A percentile compares a stretch with the other conserved stretches of the same genome.
These are phyloP conservation scores for Actinia equina DNA, from an alignment of 64 coral and sea anemone genomes.

Conservation along the genomic window DNA sequence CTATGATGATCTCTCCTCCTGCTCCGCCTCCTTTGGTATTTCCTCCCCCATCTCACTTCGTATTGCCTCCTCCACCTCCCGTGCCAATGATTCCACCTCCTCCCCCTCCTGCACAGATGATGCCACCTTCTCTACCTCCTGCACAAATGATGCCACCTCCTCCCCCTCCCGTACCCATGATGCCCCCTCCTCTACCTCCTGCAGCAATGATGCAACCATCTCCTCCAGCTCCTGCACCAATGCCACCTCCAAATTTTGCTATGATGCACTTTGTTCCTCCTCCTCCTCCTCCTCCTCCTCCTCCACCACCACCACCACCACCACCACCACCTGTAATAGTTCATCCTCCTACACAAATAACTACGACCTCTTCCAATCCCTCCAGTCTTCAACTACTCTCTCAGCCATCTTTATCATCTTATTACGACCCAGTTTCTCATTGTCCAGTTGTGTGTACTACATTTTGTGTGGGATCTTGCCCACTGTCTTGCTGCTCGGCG, in stretches of 20 bases:
- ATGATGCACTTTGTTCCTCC: background rate
- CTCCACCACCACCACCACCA: background rate
- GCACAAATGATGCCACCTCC: background rate
- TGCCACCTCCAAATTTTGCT: slow-evolving; percentile 23
- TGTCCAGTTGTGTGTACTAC: slow-evolving; percentile 48
- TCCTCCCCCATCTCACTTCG: background rate
- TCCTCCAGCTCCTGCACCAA: slow-evolving; percentile 1
- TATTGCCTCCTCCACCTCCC: background rate
- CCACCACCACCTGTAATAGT: background rate
- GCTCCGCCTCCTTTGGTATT: background rate
- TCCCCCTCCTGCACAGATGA: background rate
- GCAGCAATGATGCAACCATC: background rate
- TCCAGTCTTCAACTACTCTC: slow-evolving; percentile 3
- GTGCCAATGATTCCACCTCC: background rate
- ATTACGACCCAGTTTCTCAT: background rate
- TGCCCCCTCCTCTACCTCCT: slow-evolving; percentile 27
- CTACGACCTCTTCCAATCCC: background rate
- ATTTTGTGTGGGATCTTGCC: slow-evolving; percentile 46
- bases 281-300: slow-evolving; percentile 31
- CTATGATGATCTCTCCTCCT: background rate
- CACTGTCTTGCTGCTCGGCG: slow-evolving; percentile 37
- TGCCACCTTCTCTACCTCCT: background rate
- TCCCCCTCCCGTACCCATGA: background rate
- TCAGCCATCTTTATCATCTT: background rate
- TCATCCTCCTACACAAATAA: slow-evolving; percentile 5